Conservation (phyloP, 2,113 vertebrate genomes). For the Myocastor coypus region DNA sequence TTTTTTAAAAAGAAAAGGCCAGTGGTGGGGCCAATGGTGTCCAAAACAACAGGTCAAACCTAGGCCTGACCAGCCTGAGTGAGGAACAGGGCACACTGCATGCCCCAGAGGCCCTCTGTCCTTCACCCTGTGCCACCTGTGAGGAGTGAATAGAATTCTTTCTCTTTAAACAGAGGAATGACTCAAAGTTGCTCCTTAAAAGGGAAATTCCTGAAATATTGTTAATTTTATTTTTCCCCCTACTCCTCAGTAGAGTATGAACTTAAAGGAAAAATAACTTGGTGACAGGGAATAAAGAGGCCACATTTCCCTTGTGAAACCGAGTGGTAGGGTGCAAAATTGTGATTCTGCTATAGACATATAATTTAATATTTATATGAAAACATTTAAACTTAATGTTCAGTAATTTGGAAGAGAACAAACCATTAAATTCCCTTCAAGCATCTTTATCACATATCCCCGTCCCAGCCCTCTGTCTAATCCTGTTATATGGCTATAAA, state of each 20-base stretch:
- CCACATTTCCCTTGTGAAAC: constrained; percentile 40
- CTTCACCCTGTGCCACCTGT: not conserved
- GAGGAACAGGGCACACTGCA: accelerated
- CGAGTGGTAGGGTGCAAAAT: not conserved
- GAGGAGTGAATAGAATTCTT: not conserved
- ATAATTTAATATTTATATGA: constrained; percentile 69
- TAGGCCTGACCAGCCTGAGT: not conserved
- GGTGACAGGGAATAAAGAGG: not conserved
- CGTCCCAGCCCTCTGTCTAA: constrained; percentile 32
- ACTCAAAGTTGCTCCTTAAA: not conserved
- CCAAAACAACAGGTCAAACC: not conserved
- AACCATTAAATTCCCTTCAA: constrained; percentile 56
- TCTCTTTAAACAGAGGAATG: not conserved
- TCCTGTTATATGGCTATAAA: not conserved
- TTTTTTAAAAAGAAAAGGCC: not conserved
- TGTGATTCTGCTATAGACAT: not conserved
- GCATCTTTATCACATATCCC: constrained; percentile 11
- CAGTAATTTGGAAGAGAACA: constrained; percentile 71
- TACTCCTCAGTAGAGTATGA: not conserved
- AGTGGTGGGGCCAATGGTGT: not conserved
- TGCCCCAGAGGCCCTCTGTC: not conserved
- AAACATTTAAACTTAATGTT: constrained; percentile 76
- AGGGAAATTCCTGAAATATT: not conserved
- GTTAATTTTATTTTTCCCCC: not conserved
- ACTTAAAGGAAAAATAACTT: constrained; percentile 21